phyloP scores from a whole-genome alignment of 1,140 invertebrate genomes.

The Drosophila ananassae region DNA sequence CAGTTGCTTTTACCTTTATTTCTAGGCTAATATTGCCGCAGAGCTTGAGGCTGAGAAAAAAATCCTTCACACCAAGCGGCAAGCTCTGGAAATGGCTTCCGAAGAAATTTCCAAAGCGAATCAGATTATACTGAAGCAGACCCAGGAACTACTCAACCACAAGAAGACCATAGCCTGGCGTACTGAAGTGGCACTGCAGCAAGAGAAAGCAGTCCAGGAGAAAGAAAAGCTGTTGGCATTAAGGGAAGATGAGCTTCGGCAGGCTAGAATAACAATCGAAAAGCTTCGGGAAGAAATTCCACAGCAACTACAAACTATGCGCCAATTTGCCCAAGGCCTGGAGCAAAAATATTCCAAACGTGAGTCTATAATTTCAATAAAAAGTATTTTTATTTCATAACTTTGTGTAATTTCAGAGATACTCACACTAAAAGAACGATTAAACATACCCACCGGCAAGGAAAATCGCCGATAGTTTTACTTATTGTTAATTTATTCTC shows the following conservation, averaged over 20 bases:
- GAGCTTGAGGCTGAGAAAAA: slow-evolving; percentile 82
- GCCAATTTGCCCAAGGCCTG: slow-evolving; percentile 62
- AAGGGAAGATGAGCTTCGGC: slow-evolving; percentile 51
- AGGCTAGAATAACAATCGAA: slow-evolving; percentile 54
- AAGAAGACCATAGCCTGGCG: slow-evolving; percentile 76
- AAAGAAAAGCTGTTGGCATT: slow-evolving; percentile 65
- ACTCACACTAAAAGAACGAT: slow-evolving; percentile 47
- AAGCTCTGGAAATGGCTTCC: slow-evolving; percentile 80
- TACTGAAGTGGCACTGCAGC: slow-evolving; percentile 78
- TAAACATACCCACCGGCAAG: slow-evolving; percentile 44
- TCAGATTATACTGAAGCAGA: slow-evolving; percentile 79
- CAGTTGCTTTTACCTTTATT: neutral
- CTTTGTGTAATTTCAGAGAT: slow-evolving; percentile 61
- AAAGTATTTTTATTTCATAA: neutral
- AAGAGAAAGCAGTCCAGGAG: slow-evolving; percentile 73
- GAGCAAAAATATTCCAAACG: slow-evolving; percentile 77
- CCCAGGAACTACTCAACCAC: slow-evolving; percentile 61
- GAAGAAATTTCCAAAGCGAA: slow-evolving; percentile 83
- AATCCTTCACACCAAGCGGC: slow-evolving; percentile 72
- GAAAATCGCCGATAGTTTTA: slow-evolving; percentile 65
- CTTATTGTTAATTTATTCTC: slow-evolving; percentile 46
- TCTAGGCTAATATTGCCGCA: slow-evolving; percentile 70
- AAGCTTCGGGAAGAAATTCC: slow-evolving; percentile 73
- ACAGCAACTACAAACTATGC: slow-evolving; percentile 70
- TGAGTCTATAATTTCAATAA: slow-evolving; percentile 28